These are phyloP conservation scores for Xenopus laevis DNA, from an alignment of 2,113 vertebrate species.

Conservation along the genomic window DNA sequence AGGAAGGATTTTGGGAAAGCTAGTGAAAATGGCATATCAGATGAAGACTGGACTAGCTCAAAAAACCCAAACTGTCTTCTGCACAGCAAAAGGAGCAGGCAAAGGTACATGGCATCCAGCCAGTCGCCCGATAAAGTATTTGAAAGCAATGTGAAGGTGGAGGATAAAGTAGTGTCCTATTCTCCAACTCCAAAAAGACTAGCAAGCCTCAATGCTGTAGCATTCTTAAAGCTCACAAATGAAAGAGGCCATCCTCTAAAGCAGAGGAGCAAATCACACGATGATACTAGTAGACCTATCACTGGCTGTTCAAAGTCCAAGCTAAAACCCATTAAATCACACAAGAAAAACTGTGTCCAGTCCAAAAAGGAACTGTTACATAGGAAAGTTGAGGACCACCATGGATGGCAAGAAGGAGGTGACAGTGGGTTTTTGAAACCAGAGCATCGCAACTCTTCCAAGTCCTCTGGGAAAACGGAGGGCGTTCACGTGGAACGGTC, in stretches of 20 bases:
- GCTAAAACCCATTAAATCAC: conserved; percentile 65
- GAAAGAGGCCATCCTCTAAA: conserved; percentile 67
- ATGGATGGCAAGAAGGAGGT: conserved; percentile 49
- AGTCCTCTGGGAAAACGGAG: conserved; percentile 32
- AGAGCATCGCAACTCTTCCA: conserved; percentile 53
- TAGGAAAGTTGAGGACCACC: conserved; percentile 62
- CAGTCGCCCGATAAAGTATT: conserved; percentile 59
- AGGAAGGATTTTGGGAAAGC: conserved; percentile 58
- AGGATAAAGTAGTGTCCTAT: conserved; percentile 52
- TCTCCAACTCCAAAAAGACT: conserved; percentile 85
- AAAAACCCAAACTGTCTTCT: conserved; percentile 50
- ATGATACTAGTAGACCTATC: conserved; percentile 53
- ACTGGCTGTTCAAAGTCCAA: conserved; percentile 56
- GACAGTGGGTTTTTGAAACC: conserved; percentile 50
- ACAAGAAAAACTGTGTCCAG: conserved; percentile 72
- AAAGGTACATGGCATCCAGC: conserved; percentile 58
- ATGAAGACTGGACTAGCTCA: conserved; percentile 53
- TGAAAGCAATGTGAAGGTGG: conserved; percentile 60
- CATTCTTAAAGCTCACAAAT: conserved; percentile 88
- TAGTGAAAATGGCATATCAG: conserved; percentile 52
- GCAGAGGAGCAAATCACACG: conserved; percentile 54
- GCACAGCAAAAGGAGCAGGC: conserved; percentile 50
- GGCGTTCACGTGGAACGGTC: conserved; percentile 63
- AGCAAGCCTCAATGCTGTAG: conserved; percentile 90
- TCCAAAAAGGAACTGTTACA: conserved; percentile 70